A percentile compares a stretch with the other conserved stretches of the same genome.
Conservation (phyloP, 2,888 invertebrate species). For the Junonia oenone region DNA sequence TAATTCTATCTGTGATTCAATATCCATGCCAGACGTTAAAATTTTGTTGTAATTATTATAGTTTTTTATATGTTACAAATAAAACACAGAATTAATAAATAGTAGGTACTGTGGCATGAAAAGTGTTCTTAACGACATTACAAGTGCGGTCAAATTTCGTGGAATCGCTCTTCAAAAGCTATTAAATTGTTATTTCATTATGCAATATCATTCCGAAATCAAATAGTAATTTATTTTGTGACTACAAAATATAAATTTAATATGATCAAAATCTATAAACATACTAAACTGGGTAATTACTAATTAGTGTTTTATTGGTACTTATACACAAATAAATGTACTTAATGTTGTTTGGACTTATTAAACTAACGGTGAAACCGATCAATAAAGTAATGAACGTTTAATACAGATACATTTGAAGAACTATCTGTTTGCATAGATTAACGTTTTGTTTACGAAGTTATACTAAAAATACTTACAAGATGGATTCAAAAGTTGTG, state of each 20-base stretch:
- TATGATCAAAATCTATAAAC: too few relatives aligned
- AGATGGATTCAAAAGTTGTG: slow-evolving; percentile 82
- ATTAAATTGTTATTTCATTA: slow-evolving; percentile 11
- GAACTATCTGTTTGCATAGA: neutral
- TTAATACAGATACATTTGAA: neutral
- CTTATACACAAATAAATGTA: neutral
- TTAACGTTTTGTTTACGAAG: neutral
- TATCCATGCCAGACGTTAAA: slow-evolving; percentile 14
- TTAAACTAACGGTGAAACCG: neutral
- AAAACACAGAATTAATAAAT: neutral
- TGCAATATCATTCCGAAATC: slow-evolving; percentile 8
- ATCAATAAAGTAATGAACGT: neutral
- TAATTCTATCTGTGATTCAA: slow-evolving; percentile 23
- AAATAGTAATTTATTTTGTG: slow-evolving; percentile 1
- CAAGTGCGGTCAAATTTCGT: neutral
- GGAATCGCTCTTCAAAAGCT: slow-evolving; percentile 15
- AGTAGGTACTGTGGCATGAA: neutral
- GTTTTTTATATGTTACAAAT: neutral
- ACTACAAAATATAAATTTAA: neutral
- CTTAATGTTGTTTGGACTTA: neutral
- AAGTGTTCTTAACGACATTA: neutral
- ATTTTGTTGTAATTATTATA: slow-evolving; percentile 12
- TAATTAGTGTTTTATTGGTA: too few relatives aligned
- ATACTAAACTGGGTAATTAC: too few relatives aligned
- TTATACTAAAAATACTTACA: neutral